Conservation (phyloP, 2,888 invertebrate genomes). For the Girardia tigrina region DNA sequence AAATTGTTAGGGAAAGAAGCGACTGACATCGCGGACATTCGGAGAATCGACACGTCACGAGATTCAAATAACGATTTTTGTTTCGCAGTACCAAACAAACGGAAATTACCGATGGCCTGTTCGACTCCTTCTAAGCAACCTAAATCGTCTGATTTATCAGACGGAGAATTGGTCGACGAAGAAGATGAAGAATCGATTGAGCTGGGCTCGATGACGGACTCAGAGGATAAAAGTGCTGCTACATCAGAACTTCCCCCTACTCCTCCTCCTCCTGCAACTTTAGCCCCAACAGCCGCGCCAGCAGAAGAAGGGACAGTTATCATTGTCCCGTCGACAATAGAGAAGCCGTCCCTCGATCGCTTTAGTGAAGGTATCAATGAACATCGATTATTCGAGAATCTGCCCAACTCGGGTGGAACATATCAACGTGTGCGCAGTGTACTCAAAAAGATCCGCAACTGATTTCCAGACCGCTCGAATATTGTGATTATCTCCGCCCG, state of each 20-base stretch:
- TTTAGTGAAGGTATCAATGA: not conserved
- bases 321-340: not conserved
- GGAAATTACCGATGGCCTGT: not conserved
- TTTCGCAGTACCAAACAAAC: not conserved
- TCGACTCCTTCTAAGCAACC: not conserved
- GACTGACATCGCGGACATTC: not conserved
- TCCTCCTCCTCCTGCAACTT: not conserved
- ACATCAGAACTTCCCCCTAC: not conserved
- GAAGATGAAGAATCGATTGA: not conserved
- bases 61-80: not conserved
- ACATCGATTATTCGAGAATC: slow-evolving; percentile 5
- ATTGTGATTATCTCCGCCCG: no score
- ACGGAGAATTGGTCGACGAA: not conserved
- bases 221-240: not conserved
- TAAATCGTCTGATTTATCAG: not conserved
- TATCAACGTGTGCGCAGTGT: not conserved
- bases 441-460: not conserved
- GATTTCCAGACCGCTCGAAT: no score
- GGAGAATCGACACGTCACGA: not conserved
- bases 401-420: not conserved
- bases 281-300: not conserved
- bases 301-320: not conserved
- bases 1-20: not conserved
- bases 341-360: not conserved
- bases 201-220: not conserved